Base-by-base conservation (phyloP, 2,888 invertebrate species). In the Byasa hedistus region DNA sequence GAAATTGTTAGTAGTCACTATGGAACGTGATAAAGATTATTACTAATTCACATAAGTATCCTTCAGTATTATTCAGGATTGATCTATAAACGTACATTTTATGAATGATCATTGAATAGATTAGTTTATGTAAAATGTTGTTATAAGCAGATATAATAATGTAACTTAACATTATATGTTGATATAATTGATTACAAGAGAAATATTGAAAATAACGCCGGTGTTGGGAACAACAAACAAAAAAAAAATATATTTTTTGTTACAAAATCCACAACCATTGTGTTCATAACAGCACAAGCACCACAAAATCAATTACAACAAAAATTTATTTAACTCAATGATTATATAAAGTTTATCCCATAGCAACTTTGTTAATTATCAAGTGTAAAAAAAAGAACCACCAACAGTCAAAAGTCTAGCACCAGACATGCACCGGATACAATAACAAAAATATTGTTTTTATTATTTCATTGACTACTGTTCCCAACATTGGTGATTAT, bases 401-500 rank as follows among this genome's bases (percentile, higher is more conserved):
- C 19, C 24, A 7, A 15, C 21, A 24, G 21, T 39, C 19, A 55
- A 36, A 19, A 4, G 22, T 21, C 21, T 22, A 60, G 56, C 60
- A 65, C 65, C 65, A 56, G 44, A 55, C 3, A 21, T 56, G 65
- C 65, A 65, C 65, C 64, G 3, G 36, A 64, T n/a, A 19, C 5
- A n/a, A 48, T n/a, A 48, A 48, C n/a, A 48, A n/a, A 39, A 39
- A 19, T 48, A 48, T 12, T n/a, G 19, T 48, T 48, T 48, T 5
- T 48, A n/a, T 19, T 48, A n/a, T 19, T n/a, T 19, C 4, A 48
- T 0, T 5, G n/a, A 7, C 48, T 39, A 12, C 12, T 19, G 48
- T 48, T 48, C 48, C 48, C 48, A 48, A 48, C 48, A 48, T 48
- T 48, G n/a, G n/a, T 48, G n/a, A 19, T 48, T n/a, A n/a, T 48